Evolutionary conservation across 2,797 vertebrate genomes (phyloP).

Genomic region (Sebastes goodei): DNA sequence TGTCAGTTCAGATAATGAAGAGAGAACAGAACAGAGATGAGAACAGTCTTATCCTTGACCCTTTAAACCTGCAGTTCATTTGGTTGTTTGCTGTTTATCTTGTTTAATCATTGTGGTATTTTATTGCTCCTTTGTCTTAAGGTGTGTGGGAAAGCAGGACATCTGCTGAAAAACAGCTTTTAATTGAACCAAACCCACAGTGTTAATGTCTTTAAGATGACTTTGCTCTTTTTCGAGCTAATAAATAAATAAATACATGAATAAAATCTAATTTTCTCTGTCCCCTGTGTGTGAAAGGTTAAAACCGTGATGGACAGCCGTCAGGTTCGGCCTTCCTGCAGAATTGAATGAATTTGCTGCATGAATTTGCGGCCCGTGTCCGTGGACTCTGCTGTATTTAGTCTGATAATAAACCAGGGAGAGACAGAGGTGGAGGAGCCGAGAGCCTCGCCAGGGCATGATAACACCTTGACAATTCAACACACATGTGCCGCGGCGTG

Average conservation of each 20-base stretch:
- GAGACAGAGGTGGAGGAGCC: constrained; percentile 67
- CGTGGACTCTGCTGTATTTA: constrained; percentile 55
- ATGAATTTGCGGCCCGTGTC: neutral
- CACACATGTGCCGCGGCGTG: constrained; percentile 76
- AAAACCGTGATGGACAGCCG: constrained; percentile 24
- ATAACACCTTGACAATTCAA: constrained; percentile 83
- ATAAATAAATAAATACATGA: neutral
- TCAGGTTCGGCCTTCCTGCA: neutral
- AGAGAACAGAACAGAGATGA: too few species aligned
- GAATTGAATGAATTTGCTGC: neutral
- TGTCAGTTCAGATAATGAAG: too few species aligned
- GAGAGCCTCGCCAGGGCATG: constrained; percentile 54
- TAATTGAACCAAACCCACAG: neutral
- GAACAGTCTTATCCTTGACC: neutral
- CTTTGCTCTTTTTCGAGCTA: neutral
- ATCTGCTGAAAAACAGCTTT: neutral
- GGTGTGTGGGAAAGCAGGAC: too few species aligned
- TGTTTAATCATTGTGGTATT: neutral
- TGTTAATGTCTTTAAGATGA: neutral
- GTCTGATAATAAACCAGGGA: constrained; percentile 67
- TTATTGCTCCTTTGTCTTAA: too few species aligned
- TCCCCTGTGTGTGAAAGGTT: neutral
- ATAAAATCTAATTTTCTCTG: neutral
- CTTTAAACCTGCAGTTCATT: neutral
- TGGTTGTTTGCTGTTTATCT: neutral